A percentile compares a stretch with the other conserved stretches of the same genome.
Evolutionary conservation across 2,888 invertebrate species (phyloP).

Genomic region (Camptogramma bilineatum): DNA sequence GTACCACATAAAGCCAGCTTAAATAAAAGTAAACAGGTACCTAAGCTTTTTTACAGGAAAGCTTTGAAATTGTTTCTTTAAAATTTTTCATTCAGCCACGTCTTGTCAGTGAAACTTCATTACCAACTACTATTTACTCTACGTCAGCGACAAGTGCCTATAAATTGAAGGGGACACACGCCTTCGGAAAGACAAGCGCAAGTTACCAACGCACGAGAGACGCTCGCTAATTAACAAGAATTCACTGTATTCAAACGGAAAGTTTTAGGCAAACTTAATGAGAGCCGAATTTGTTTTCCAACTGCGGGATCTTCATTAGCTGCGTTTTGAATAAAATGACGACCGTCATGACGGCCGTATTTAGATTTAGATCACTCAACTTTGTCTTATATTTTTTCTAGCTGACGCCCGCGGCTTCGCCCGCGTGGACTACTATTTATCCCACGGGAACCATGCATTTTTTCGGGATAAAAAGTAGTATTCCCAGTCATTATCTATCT

Average conservation of each 20-base stretch:
- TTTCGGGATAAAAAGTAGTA: no score
- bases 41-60: no score
- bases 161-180: slow-evolving; percentile 47
- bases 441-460: no score
- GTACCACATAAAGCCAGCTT: no score
- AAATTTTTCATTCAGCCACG: background rate
- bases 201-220: slow-evolving; percentile 52
- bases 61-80: no score
- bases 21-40: no score
- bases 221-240: slow-evolving; percentile 79
- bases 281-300: slow-evolving; percentile 75
- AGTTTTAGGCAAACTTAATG: slow-evolving; percentile 70
- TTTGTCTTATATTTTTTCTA: no score
- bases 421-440: no score
- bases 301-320: slow-evolving; percentile 68
- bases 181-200: slow-evolving; percentile 56
- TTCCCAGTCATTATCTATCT: no score
- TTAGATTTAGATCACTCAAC: no score
- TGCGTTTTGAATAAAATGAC: background rate
- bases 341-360: background rate
- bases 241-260: slow-evolving; percentile 76
- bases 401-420: no score
- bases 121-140: background rate
- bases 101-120: background rate
- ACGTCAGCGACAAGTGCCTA: slow-evolving; percentile 16